These are phyloP conservation scores for Parascotia fuliginaria DNA, from an alignment of 2,888 invertebrate species.

Conservation along the genomic window DNA sequence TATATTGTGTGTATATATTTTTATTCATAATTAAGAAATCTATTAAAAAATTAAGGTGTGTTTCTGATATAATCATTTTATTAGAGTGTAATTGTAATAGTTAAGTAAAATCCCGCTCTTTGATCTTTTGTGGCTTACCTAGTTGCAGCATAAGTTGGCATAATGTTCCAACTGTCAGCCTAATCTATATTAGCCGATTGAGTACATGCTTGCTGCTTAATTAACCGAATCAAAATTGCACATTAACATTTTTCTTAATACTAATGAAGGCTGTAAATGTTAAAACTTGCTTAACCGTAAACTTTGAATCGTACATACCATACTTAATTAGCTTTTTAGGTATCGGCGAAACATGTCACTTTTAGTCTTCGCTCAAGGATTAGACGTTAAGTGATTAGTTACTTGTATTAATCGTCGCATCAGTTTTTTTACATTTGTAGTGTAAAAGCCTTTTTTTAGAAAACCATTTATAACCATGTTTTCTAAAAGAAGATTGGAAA, in stretches of 20 bases:
- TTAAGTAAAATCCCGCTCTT: background rate
- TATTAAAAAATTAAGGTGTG: background rate
- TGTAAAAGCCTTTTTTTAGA: no score
- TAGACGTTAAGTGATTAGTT: no score
- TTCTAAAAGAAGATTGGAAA: no score
- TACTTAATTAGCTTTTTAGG: no score
- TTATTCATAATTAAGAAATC: conserved; percentile 4
- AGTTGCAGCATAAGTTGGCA: background rate
- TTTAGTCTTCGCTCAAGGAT: no score
- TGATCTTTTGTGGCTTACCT: background rate
- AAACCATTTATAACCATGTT: no score
- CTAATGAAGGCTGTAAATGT: background rate
- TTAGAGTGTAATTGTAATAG: background rate
- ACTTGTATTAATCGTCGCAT: no score
- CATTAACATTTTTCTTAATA: background rate
- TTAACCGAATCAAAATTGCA: background rate
- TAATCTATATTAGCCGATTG: background rate
- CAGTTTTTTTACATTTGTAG: no score
- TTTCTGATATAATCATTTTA: background rate
- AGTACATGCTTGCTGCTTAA: background rate
- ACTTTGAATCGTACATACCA: no score
- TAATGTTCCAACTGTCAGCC: background rate
- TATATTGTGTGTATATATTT: background rate
- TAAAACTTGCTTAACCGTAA: no score
- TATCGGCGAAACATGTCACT: no score